Evolutionary conservation across 2,888 invertebrate genomes (phyloP).

Genomic region (Ferdinandea cuprea): DNA sequence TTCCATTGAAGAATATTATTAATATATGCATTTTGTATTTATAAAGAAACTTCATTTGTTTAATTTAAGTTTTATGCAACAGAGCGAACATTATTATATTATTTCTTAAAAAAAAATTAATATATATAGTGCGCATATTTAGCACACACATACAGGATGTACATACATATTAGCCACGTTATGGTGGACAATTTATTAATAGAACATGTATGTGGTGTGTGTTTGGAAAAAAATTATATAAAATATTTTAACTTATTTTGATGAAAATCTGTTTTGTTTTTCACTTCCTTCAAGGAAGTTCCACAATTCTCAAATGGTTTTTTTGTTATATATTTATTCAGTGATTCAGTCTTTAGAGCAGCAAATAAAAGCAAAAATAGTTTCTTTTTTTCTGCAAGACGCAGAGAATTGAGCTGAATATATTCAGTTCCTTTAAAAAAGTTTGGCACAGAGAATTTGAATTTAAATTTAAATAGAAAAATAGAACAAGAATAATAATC

Average conservation of each 20-base stretch:
- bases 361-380: constrained; percentile 51
- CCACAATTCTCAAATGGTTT: constrained; percentile 1
- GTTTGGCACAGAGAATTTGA: constrained; percentile 57
- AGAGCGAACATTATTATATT: constrained; percentile 31
- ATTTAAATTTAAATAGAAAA: constrained; percentile 26
- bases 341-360: constrained; percentile 69
- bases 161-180: constrained; percentile 21
- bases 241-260: constrained; percentile 28
- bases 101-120: neutral
- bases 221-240: constrained; percentile 12
- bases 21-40: constrained; percentile 28
- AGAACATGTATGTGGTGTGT: neutral
- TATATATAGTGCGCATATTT: constrained; percentile 32
- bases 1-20: constrained; percentile 58
- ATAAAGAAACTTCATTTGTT: constrained; percentile 5
- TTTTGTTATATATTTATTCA: constrained; percentile 24
- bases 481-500: constrained; percentile 2
- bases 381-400: constrained; percentile 17
- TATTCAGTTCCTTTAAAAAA: constrained; percentile 32
- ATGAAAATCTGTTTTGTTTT: neutral
- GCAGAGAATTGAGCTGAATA: constrained; percentile 53
- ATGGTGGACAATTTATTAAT: constrained; percentile 18
- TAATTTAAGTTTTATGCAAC: constrained; percentile 52
- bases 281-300: constrained; percentile 1
- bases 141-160: constrained; percentile 34